Evolutionary conservation across 2,113 vertebrate genomes (phyloP).

Genomic region (Pseudopodoces humilis): DNA sequence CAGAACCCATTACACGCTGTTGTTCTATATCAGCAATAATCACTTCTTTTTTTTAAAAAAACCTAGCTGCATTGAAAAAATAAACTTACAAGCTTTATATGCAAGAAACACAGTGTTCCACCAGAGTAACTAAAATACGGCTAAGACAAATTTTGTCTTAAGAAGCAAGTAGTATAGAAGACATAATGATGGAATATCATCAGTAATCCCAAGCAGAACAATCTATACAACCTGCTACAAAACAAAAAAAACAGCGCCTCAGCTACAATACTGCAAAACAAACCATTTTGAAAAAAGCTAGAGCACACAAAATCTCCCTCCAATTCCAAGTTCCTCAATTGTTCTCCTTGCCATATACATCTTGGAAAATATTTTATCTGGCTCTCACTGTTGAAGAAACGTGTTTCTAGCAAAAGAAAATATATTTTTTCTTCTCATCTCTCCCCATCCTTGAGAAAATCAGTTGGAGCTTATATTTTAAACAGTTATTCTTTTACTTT

Average conservation of each 20-base stretch:
- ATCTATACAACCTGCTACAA: not conserved
- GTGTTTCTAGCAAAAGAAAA: not conserved
- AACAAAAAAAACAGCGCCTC: not conserved
- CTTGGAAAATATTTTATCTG: not conserved
- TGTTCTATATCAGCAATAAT: not conserved
- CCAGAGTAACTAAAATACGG: not conserved
- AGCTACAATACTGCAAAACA: not conserved
- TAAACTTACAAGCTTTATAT: not conserved
- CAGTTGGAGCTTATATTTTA: not conserved
- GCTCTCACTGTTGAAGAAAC: not conserved
- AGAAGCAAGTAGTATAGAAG: not conserved
- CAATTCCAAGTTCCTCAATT: not conserved
- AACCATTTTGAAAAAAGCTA: not conserved
- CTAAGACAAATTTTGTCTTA: not conserved
- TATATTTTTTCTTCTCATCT: not conserved
- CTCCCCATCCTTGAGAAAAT: not conserved
- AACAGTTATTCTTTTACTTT: not conserved
- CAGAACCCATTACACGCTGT: not conserved
- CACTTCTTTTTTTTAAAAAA: not conserved
- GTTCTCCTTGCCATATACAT: not conserved
- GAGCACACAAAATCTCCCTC: not conserved
- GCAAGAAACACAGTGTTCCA: not conserved
- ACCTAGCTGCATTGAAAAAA: not conserved
- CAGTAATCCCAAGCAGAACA: not conserved
- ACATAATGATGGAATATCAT: not conserved